A percentile compares a stretch with the other conserved stretches of the same genome.
Conservation (phyloP, 1,140 invertebrate species). For the Aphaenogaster rudis region DNA sequence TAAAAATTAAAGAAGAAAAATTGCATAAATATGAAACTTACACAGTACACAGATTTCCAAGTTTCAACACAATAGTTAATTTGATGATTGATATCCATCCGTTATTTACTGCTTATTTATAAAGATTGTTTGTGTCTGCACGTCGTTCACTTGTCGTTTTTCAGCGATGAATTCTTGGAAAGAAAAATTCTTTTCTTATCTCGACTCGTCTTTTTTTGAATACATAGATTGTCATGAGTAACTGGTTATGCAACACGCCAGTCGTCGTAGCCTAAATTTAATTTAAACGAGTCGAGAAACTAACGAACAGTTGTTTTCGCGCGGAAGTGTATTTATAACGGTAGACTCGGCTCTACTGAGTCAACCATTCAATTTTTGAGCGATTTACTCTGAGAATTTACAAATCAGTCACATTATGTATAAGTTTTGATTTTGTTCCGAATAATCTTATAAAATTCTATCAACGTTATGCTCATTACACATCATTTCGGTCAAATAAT, state of each 20-base stretch:
- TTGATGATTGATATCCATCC: neutral
- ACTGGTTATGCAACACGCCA: slow-evolving; percentile 63
- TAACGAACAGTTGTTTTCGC: slow-evolving; percentile 75
- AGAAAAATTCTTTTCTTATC: slow-evolving; percentile 30
- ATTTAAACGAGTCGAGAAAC: slow-evolving; percentile 74
- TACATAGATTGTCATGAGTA: slow-evolving; percentile 53
- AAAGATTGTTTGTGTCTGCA: slow-evolving; percentile 13
- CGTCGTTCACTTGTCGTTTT: slow-evolving; percentile 13
- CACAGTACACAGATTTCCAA: neutral
- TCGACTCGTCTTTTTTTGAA: slow-evolving; percentile 21
- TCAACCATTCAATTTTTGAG: slow-evolving; percentile 47
- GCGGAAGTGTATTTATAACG: slow-evolving; percentile 71
- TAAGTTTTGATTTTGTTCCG: neutral
- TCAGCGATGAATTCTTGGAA: slow-evolving; percentile 25
- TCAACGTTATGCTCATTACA: neutral
- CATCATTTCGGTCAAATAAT: neutral
- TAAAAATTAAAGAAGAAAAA: neutral
- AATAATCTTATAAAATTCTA: neutral
- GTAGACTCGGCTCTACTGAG: slow-evolving; percentile 17
- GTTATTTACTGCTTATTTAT: slow-evolving; percentile 16
- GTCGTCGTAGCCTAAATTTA: slow-evolving; percentile 62
- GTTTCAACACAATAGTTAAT: neutral
- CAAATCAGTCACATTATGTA: neutral
- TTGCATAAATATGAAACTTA: neutral
- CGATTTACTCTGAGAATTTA: slow-evolving; percentile 19